Evolutionary conservation across 2,888 invertebrate species (phyloP).

Genomic region (Acleris sparsana): DNA sequence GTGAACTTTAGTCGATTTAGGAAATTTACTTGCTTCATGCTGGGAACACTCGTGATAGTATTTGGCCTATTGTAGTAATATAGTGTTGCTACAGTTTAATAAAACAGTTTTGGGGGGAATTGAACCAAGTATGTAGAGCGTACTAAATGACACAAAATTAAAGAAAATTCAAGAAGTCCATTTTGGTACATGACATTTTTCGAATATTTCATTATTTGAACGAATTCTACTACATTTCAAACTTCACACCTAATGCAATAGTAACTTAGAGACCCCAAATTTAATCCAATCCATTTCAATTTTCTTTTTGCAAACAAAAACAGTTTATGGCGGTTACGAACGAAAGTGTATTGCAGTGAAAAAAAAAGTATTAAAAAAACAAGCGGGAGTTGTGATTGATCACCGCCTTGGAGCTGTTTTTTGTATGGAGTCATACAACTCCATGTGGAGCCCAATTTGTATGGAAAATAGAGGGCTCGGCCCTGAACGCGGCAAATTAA

Average conservation of each 20-base stretch:
- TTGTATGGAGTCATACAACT: conserved; percentile 57
- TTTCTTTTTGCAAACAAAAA: conserved; percentile 77
- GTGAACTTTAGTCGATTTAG: too few relatives aligned
- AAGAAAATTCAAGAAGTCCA: too few relatives aligned
- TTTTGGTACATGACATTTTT: background rate
- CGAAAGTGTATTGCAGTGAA: conserved; percentile 79
- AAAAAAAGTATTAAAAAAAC: conserved; percentile 74
- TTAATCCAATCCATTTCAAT: conserved; percentile 75
- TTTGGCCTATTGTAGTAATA: too few relatives aligned
- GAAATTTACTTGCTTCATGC: too few relatives aligned
- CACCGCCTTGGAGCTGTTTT: conserved; percentile 76
- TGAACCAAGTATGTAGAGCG: too few relatives aligned
- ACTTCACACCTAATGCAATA: conserved; percentile 5
- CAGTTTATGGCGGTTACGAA: conserved; percentile 76
- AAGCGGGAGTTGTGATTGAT: conserved; percentile 80
- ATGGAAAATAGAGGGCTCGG: too few relatives aligned
- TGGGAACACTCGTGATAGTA: too few relatives aligned
- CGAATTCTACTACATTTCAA: background rate
- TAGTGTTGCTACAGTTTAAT: too few relatives aligned
- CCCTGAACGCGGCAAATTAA: conserved; percentile 61
- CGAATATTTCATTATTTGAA: background rate
- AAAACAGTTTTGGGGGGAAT: too few relatives aligned
- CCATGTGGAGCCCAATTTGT: too few relatives aligned
- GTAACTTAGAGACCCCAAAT: conserved; percentile 51
- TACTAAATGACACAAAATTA: too few relatives aligned